A percentile compares a stretch with the other conserved stretches of the same genome.
Evolutionary conservation across 2,888 invertebrate genomes (phyloP).

Genomic region (Sialis lutaria): DNA sequence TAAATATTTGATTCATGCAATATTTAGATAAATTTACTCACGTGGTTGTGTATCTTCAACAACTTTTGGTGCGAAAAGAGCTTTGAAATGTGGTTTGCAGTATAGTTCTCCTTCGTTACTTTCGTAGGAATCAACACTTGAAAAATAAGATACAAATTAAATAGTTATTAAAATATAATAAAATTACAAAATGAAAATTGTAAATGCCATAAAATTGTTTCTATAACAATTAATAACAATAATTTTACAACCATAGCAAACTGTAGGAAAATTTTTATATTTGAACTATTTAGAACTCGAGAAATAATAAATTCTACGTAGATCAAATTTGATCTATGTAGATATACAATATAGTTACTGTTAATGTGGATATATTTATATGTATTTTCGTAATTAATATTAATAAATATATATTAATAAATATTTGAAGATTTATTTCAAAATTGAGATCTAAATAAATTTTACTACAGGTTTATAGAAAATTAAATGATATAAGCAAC

Average conservation of each 20-base stretch:
- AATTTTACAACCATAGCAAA: not conserved
- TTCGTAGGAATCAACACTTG: conserved; percentile 80
- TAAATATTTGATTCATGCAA: not conserved
- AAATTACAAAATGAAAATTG: not conserved
- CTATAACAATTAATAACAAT: no score
- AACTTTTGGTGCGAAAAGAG: conserved; percentile 79
- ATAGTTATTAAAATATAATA: not conserved
- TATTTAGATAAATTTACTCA: conserved; percentile 25
- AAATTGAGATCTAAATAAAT: no score
- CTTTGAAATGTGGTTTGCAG: conserved; percentile 87
- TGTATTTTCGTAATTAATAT: not conserved
- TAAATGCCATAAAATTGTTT: no score
- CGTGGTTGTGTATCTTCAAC: conserved; percentile 54
- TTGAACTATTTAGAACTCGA: no score
- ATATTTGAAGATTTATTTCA: no score
- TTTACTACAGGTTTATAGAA: no score
- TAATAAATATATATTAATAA: not conserved
- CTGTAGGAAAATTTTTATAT: not conserved
- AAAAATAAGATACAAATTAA: conserved; percentile 15
- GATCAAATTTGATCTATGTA: no score
- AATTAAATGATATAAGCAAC: no score
- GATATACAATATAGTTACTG: no score
- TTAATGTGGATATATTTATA: no score
- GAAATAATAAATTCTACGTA: no score
- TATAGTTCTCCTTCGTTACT: conserved; percentile 80